Base-by-base conservation (phyloP, 2,797 vertebrate genomes). In the Malacoctenus gilli region DNA sequence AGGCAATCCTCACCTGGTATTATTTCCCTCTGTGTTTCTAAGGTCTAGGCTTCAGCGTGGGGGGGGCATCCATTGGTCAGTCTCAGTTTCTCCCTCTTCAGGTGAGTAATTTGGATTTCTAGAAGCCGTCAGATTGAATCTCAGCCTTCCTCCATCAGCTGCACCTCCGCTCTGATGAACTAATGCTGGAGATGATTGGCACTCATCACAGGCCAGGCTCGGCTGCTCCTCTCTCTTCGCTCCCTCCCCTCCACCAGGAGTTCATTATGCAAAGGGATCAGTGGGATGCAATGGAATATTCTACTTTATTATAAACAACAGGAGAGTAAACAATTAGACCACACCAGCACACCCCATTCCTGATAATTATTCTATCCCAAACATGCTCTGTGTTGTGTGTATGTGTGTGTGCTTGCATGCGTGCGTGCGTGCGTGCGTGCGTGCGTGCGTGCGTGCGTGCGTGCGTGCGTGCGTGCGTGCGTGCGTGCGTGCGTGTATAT, bases 191-290 rank as follows among this genome's bases (percentile, higher is more conserved):
- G 67, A 75, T 78, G 59, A 86, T 69, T 85, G 76, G 71, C 71
- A 53, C 72, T 79, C 71, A 69, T 74, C 62, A 47, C 63, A 49
- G 55, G 66, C 46, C 51, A 6, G 10, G 42, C 62, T 35, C 49
- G 42, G 59, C 68, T 71, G 65, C 46, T 51, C 58, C 46, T 39
- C 59, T 60, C 57, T 15, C 59, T 30, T 53, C 16, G 19, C 64
- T 65, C 68, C 66, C 6, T 47, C 47, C 39, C 32, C 48, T 77
- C 74, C 73, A 59, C 32, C 51, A 66, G 51, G 62, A 82, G 67
- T 68, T 79, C 50, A 77, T 83, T 71, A 83, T 73, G 70, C 57
- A 83, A 69, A 79, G 32, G 64, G 58, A 55, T 52, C 48, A 49
- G 35, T 42, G 50, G 72, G 67, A 23, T 62, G 50, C 36, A 16